Evolutionary conservation across 2,888 invertebrate species (phyloP).

Genomic region (Falcaria lacertinaria): DNA sequence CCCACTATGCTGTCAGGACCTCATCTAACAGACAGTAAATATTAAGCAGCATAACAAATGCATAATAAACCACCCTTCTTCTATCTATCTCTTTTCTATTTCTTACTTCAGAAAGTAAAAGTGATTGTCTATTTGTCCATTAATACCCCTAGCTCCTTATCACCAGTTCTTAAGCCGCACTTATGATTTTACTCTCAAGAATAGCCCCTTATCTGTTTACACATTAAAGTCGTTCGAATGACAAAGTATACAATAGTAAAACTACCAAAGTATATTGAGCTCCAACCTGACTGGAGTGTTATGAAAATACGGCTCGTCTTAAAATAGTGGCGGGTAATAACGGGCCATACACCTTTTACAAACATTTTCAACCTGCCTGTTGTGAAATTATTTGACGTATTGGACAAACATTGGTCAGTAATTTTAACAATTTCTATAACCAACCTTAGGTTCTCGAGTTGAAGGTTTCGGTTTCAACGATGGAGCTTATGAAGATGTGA

Average conservation of each 20-base stretch:
- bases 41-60: too few species aligned
- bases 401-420: conserved; percentile 30
- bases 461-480: neutral
- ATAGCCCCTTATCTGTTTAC: conserved; percentile 52
- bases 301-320: conserved; percentile 18
- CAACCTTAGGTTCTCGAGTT: neutral
- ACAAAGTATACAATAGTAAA: conserved; percentile 36
- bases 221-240: conserved; percentile 49
- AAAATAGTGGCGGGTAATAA: conserved; percentile 24
- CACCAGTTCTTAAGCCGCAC: conserved; percentile 32
- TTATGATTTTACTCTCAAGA: conserved; percentile 52
- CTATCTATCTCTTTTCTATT: neutral
- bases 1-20: too few species aligned
- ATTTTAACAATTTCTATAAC: conserved; percentile 2
- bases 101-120: conserved; percentile 29
- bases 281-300: conserved; percentile 5
- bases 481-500: neutral
- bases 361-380: conserved; percentile 34
- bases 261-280: conserved; percentile 23
- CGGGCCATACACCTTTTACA: conserved; percentile 46
- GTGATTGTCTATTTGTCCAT: conserved; percentile 19
- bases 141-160: conserved; percentile 21
- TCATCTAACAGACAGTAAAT: too few species aligned
- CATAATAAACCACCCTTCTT: too few species aligned
- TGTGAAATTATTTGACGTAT: conserved; percentile 45